Conservation (phyloP, 2,113 vertebrate species). For the Mormyrus lacerda region DNA sequence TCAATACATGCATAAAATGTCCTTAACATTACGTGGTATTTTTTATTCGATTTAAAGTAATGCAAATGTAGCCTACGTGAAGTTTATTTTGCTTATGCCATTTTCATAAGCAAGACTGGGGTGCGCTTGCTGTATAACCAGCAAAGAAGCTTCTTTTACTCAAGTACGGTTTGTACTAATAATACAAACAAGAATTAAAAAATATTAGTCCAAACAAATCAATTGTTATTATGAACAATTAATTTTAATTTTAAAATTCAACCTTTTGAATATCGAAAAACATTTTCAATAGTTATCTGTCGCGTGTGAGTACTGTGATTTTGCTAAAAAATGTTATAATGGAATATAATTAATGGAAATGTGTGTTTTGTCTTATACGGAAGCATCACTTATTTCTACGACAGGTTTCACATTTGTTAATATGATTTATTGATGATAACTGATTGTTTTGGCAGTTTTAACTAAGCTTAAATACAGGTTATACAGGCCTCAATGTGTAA, state of each 20-base stretch:
- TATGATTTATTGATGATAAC: not conserved
- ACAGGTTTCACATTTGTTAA: not conserved
- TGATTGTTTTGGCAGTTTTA: not conserved
- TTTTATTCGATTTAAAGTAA: not conserved
- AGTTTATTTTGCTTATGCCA: not conserved
- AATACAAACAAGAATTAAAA: not conserved
- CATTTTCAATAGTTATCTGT: not conserved
- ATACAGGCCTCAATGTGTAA: not conserved
- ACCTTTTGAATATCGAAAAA: not conserved
- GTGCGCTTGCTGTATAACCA: not conserved
- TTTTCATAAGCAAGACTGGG: not conserved
- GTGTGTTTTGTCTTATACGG: not conserved
- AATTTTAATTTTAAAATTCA: not conserved
- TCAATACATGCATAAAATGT: not conserved
- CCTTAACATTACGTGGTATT: not conserved
- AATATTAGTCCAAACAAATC: not conserved
- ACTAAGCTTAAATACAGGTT: not conserved
- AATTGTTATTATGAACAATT: not conserved
- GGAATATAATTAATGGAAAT: not conserved
- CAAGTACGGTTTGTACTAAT: not conserved
- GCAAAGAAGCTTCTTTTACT: not conserved
- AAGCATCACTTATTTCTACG: not conserved
- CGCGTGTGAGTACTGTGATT: not conserved
- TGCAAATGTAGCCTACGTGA: not conserved
- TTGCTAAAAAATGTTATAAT: not conserved